Evolutionary conservation across 2,888 invertebrate genomes (phyloP).

Genomic region (Rhagium mordax): DNA sequence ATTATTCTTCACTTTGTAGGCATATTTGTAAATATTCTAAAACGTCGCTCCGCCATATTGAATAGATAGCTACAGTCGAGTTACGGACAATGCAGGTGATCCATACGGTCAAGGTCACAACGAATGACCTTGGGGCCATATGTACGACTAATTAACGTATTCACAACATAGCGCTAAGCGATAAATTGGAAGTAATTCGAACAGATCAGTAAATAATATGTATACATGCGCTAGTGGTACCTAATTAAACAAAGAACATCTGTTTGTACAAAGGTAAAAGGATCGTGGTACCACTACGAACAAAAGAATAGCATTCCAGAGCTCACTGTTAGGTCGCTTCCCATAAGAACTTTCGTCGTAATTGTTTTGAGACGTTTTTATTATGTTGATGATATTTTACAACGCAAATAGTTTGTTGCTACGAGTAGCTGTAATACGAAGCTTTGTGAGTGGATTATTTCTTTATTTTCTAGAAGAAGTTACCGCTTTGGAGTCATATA

Average conservation of each 20-base stretch:
- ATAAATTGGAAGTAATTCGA: neutral
- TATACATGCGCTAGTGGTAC: neutral
- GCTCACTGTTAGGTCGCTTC: slow-evolving; percentile 23
- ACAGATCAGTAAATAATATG: neutral
- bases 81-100: slow-evolving; percentile 31
- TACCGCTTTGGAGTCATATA: too few relatives aligned
- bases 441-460: too few relatives aligned
- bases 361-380: slow-evolving; percentile 7
- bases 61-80: neutral
- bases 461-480: too few relatives aligned
- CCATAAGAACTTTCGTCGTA: slow-evolving; percentile 16
- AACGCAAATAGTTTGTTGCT: neutral
- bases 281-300: slow-evolving; percentile 4
- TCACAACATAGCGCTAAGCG: neutral
- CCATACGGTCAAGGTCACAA: slow-evolving; percentile 37
- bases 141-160: slow-evolving; percentile 12
- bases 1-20: too few relatives aligned
- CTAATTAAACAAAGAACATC: slow-evolving; percentile 9
- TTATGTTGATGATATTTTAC: neutral
- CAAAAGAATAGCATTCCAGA: slow-evolving; percentile 35
- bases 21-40: neutral
- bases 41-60: slow-evolving; percentile 2
- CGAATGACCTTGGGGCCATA: slow-evolving; percentile 33
- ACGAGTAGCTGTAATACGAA: neutral
- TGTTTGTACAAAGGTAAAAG: neutral